phyloP scores from a whole-genome alignment of 2,113 vertebrate genomes.

The Indicator maculatus region DNA sequence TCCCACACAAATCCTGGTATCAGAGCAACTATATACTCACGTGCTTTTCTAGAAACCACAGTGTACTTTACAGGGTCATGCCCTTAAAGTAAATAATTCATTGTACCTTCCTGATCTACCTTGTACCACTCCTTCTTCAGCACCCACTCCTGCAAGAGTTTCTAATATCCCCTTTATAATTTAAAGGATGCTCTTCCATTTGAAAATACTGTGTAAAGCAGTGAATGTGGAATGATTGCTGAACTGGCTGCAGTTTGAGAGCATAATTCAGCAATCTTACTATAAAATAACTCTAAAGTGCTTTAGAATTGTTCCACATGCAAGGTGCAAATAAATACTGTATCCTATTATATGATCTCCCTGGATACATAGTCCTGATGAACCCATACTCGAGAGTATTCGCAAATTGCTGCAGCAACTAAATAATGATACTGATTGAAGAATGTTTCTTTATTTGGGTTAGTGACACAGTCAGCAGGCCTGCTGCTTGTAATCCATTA shows the following conservation, averaged over 20 bases:
- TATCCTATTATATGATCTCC: not conserved
- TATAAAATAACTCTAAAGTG: constrained; percentile 20
- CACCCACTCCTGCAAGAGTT: not conserved
- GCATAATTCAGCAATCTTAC: not conserved
- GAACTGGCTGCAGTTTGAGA: not conserved
- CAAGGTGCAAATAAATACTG: constrained; percentile 13
- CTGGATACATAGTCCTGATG: not conserved
- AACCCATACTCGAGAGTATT: not conserved
- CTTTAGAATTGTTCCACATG: not conserved
- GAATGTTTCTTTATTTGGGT: not conserved
- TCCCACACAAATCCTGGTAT: constrained; percentile 37
- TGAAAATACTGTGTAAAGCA: not conserved
- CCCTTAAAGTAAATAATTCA: not conserved
- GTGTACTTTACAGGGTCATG: not conserved
- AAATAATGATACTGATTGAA: not conserved
- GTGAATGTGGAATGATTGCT: not conserved
- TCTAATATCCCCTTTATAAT: not conserved
- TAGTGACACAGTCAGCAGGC: not conserved
- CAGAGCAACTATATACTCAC: not conserved
- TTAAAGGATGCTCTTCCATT: not conserved
- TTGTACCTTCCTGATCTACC: not conserved
- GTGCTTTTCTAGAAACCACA: not conserved
- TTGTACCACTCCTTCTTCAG: not conserved
- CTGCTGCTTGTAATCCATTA: not conserved
- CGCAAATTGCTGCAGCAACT: not conserved